Evolutionary conservation across 2,888 invertebrate genomes (phyloP).

Genomic region (Leptopilina syphax): DNA sequence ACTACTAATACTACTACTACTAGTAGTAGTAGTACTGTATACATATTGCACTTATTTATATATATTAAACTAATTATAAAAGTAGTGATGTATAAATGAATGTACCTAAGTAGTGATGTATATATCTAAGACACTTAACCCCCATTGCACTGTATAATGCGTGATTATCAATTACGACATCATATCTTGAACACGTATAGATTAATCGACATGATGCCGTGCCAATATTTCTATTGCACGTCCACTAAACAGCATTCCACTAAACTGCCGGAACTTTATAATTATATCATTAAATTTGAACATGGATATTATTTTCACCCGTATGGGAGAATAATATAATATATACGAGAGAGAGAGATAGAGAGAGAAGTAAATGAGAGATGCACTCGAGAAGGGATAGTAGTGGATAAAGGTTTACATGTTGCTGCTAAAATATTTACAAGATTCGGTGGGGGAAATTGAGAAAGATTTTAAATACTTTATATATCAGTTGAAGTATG

Average conservation of each 20-base stretch:
- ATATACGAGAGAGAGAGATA: background rate
- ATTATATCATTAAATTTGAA: background rate
- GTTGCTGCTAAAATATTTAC: no score
- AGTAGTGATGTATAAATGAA: no score
- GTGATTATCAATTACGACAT: conserved; percentile 59
- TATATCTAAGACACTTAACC: conserved; percentile 42
- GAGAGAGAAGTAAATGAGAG: conserved; percentile 45
- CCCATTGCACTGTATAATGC: conserved; percentile 52
- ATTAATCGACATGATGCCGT: conserved; percentile 54
- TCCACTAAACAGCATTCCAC: background rate
- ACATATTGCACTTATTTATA: no score
- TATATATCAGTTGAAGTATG: no score
- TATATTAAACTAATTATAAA: no score
- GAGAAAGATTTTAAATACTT: no score
- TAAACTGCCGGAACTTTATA: no score
- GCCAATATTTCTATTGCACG: background rate
- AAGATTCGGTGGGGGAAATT: no score
- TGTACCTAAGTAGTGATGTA: conserved; percentile 14
- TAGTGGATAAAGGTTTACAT: no score
- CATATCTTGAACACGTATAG: conserved; percentile 56
- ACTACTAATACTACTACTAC: no score
- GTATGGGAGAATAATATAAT: no score
- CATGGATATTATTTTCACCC: background rate
- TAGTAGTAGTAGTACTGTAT: no score
- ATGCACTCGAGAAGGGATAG: conserved; percentile 40